Base-by-base conservation (phyloP, 2,113 vertebrate species). In the Scatophagus argus region DNA sequence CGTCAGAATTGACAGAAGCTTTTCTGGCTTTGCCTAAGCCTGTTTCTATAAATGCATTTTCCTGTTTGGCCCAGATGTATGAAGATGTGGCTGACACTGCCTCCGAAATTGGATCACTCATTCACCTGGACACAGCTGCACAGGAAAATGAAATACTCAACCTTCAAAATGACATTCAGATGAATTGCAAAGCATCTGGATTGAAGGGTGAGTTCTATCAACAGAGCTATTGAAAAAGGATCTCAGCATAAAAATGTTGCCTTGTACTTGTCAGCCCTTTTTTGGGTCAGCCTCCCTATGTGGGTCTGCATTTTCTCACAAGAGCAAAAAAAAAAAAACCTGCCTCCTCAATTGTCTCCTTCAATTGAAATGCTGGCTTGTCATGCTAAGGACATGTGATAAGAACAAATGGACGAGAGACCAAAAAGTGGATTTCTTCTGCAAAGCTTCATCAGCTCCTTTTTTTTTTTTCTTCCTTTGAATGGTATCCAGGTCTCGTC, bases 71-170 rank as follows among this genome's bases (percentile, higher is more conserved):
- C 13, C 44, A 74, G n/a, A 61, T 64, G 47, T 56, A 38, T 31
- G 12, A 36, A 43, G 41, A 76, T 47, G 60, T 27, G 25, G 36
- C 41, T 47, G 21, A 47, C 69, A 70, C 32, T 25, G 34, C 31
- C 43, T 52, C 31, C 13, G 14, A 46, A 72, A 68, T 14, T 59
- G 36, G 41, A 68, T 78, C 62, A 27, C 27, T 75, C 25, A 29
- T 65, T 63, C 23, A 66, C 52, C 65, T 82, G 69, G 38, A 79
- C 66, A 52, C 41, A 80, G 66, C 55, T 72, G 76, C 43, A 39
- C 21, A 19, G 16, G 47, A 47, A 54, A 39, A 47, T 79, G 6
- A 59, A 67, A 77, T 29, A 16, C 44, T 21, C 31, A 7, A 7
- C 64, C 51, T n/a, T 67, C 23, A 13, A 17, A 65, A 71, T 75